Evolutionary conservation across 2,888 invertebrate species (phyloP), one percentile per base, ranked within the genome.

Genomic region (Lacanobia wlatinum): DNA sequence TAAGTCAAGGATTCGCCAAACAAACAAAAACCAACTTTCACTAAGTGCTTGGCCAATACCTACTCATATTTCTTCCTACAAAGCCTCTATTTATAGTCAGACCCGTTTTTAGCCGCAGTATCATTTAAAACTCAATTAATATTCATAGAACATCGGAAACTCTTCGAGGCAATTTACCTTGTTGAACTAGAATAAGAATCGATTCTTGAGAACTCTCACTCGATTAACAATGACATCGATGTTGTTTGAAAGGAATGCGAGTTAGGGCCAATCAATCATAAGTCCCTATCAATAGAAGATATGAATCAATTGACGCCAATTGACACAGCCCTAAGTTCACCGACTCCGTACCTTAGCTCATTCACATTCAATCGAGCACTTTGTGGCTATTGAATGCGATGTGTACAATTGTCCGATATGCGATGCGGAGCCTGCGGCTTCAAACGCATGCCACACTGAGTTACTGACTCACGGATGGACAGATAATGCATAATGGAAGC

Each of bases 271-370:
- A 83, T 78, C 78, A 82, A 85, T 87, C 83, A 87, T 78, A 82
- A 69, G 56, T 59, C 55, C 60, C 70, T 65, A 79, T 84, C 65
- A 77, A 70, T 76, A 66, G 73, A 28, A 73, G 73, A 82, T 76
- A 82, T 80, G 61, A 71, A 86, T 85, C 77, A 73, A 88, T 89
- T 89, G 87, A 86, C 86, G 83, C 77, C 89, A 88, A 90, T 90
- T 87, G 88, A 88, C 86, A 80, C 72, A 68, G 84, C 86, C 82
- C 86, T 82, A 82, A 80, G 90, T 87, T 88, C 88, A 87, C 78
- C 80, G 87, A 88, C 90, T 84, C 73, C 62, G 70, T 74, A 80
- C 81, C 86, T 88, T 80, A 81, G 80, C 80, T 84, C 85, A 88
- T 89, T 90, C 87, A 86, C 66, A 85, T 83, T 84, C 83, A 87